phyloP scores from a whole-genome alignment of 1,140 invertebrate genomes.

The Brachionus paranguensis region DNA sequence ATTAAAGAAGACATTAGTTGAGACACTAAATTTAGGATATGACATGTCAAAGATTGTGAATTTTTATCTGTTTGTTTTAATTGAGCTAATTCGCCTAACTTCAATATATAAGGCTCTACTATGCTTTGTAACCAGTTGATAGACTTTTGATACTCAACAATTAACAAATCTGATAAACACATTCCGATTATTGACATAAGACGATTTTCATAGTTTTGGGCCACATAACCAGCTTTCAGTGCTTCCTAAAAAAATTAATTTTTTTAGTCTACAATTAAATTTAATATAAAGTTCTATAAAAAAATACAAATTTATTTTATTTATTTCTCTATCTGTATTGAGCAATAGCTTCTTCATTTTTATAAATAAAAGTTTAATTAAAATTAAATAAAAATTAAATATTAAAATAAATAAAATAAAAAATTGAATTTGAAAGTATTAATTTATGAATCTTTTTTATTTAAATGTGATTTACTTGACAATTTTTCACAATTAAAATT shows the following conservation, averaged over 20 bases:
- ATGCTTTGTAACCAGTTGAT: conserved; percentile 20
- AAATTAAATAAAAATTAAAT: too few species aligned
- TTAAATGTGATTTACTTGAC: too few species aligned
- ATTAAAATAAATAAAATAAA: too few species aligned
- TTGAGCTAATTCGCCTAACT: conserved; percentile 5
- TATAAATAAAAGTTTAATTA: too few species aligned
- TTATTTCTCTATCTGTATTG: too few species aligned
- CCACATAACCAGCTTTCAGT: background rate
- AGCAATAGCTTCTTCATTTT: too few species aligned
- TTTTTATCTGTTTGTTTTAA: conserved; percentile 29
- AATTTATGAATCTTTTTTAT: too few species aligned
- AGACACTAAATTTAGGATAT: conserved; percentile 2
- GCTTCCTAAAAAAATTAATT: background rate
- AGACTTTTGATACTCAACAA: background rate
- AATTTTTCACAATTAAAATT: too few species aligned
- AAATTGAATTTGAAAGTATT: too few species aligned
- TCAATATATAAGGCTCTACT: conserved; percentile 13
- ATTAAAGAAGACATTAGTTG: conserved; percentile 38
- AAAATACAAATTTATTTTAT: too few species aligned
- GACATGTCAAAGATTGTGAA: conserved; percentile 13
- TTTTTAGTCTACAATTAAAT: background rate
- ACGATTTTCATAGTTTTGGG: conserved; percentile 37
- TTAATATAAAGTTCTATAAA: too few species aligned
- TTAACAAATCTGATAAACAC: conserved; percentile 34
- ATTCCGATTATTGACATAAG: conserved; percentile 36